Conservation (phyloP, 2,113 vertebrate genomes). For the Lutjanus erythropterus region DNA sequence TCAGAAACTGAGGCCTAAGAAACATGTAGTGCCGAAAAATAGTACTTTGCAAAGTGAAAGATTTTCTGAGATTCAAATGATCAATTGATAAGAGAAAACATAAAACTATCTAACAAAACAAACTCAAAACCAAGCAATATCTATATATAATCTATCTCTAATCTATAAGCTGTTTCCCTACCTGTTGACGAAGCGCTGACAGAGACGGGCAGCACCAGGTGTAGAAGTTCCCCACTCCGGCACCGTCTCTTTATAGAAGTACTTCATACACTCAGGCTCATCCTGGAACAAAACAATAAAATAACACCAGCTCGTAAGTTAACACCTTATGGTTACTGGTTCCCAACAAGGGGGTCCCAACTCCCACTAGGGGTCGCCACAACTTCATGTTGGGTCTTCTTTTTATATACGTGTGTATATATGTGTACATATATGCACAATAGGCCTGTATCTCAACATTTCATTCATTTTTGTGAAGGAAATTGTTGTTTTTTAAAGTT, state of each 20-base stretch:
- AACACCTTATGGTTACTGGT: too few relatives aligned
- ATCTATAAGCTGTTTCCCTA: slow-evolving; percentile 1
- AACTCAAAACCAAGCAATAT: too few relatives aligned
- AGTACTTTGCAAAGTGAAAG: background rate
- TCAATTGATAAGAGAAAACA: background rate
- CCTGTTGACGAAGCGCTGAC: slow-evolving; percentile 81
- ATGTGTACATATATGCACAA: too few relatives aligned
- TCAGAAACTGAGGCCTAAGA: background rate
- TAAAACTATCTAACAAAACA: too few relatives aligned
- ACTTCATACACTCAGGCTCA: slow-evolving; percentile 75
- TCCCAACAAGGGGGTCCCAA: too few relatives aligned
- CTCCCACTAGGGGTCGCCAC: too few relatives aligned
- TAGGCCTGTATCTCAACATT: too few relatives aligned
- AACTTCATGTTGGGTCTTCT: too few relatives aligned
- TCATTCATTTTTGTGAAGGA: too few relatives aligned
- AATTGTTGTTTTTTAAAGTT: too few relatives aligned
- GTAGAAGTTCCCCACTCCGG: slow-evolving; percentile 70
- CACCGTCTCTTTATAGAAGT: slow-evolving; percentile 79
- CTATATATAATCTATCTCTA: too few relatives aligned
- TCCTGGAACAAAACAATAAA: slow-evolving; percentile 44
- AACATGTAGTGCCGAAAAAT: background rate
- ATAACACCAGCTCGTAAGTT: background rate
- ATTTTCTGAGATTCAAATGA: background rate
- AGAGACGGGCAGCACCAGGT: slow-evolving; percentile 61
- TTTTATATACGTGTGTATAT: too few relatives aligned